Evolutionary conservation across 2,113 vertebrate genomes (phyloP).

Genomic region (Rhinolophus ferrumequinum): DNA sequence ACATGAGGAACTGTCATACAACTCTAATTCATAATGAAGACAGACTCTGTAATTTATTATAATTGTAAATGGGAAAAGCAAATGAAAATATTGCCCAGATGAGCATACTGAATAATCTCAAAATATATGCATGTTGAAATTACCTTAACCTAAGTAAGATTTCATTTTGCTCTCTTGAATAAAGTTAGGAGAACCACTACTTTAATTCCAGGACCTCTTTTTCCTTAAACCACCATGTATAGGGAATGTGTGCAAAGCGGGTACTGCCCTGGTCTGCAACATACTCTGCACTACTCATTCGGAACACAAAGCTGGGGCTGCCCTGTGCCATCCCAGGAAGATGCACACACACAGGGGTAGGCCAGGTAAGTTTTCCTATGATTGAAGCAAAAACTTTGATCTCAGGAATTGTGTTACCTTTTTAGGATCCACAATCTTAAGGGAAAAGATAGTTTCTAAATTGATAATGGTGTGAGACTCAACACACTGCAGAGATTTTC

Average conservation of each 20-base stretch:
- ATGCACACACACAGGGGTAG: background rate
- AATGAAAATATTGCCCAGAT: background rate
- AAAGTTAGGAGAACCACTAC: background rate
- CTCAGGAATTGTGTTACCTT: conserved; percentile 59
- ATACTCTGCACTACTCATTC: background rate
- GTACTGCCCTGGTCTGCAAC: background rate
- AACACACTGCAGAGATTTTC: conserved; percentile 43
- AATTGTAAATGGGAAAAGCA: background rate
- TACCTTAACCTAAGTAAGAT: background rate
- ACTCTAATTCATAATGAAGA: background rate
- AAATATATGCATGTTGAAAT: background rate
- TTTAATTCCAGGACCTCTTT: background rate
- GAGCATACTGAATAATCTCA: background rate
- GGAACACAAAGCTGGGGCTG: background rate
- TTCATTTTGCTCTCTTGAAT: conserved; percentile 11
- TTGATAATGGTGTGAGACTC: conserved; percentile 73
- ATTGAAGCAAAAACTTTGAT: conserved; percentile 70
- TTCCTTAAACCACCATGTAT: background rate
- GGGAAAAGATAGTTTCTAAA: conserved; percentile 58
- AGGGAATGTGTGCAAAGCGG: background rate
- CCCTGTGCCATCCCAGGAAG: background rate
- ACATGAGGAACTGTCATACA: background rate
- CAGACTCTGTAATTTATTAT: background rate
- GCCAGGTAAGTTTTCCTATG: conserved; percentile 26
- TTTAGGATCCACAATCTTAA: conserved; percentile 59